Evolutionary conservation across 1,140 invertebrate species (phyloP).

Genomic region (Brachionus rubens): DNA sequence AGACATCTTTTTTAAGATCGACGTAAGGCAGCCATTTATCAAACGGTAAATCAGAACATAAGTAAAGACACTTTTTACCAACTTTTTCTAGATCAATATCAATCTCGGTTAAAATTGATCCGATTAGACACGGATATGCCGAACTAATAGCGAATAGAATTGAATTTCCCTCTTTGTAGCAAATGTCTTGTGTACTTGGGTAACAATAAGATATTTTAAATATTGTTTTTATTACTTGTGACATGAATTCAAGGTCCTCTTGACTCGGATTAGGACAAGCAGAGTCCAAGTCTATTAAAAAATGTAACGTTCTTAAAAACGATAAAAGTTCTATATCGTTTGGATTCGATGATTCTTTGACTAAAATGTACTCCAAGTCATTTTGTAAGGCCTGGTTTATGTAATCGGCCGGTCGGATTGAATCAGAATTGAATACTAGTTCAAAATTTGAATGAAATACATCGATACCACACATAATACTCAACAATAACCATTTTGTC

Average conservation of each 20-base stretch:
- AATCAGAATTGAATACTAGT: constrained; percentile 18
- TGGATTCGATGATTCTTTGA: neutral
- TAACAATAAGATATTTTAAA: constrained; percentile 40
- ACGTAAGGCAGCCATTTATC: constrained; percentile 11
- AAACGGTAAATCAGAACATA: constrained; percentile 23
- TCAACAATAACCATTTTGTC: constrained; percentile 35
- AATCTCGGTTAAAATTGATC: constrained; percentile 22
- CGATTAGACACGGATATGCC: constrained; percentile 26
- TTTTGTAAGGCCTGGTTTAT: neutral
- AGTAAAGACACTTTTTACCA: constrained; percentile 24
- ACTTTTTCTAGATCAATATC: constrained; percentile 19
- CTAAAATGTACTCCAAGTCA: constrained; percentile 27
- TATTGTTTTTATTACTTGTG: neutral
- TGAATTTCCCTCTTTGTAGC: constrained; percentile 41
- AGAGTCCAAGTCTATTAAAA: constrained; percentile 29
- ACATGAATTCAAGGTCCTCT: neutral
- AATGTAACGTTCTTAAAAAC: constrained; percentile 23
- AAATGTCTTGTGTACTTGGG: constrained; percentile 7
- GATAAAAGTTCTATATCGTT: constrained; percentile 30
- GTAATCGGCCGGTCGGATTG: neutral
- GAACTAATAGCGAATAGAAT: constrained; percentile 5
- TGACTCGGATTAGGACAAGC: neutral
- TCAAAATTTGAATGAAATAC: constrained; percentile 43
- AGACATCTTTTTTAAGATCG: constrained; percentile 24
- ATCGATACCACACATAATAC: constrained; percentile 44